Conservation (phyloP, 2,113 vertebrate species). For the Leucopsar rothschildi region DNA sequence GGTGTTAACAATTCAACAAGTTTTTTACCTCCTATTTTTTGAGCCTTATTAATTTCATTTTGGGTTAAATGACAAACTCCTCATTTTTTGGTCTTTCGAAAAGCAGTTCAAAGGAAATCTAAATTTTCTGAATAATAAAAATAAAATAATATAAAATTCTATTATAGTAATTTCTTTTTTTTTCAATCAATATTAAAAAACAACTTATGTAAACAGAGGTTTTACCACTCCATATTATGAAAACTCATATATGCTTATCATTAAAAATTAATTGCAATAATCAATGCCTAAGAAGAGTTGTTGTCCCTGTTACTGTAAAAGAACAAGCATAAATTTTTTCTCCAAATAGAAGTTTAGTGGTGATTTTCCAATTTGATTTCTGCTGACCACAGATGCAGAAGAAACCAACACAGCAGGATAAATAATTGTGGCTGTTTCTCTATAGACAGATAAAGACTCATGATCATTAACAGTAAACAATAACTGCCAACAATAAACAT, state of each 20-base stretch:
- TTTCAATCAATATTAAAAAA: neutral
- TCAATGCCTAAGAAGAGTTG: neutral
- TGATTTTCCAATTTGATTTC: neutral
- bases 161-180: neutral
- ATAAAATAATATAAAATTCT: neutral
- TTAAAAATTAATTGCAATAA: neutral
- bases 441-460: neutral
- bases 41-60: neutral
- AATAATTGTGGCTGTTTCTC: neutral
- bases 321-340: neutral
- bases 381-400: neutral
- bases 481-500: slow-evolving; percentile 27
- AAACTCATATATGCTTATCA: neutral
- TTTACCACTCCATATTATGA: neutral
- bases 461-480: slow-evolving; percentile 14
- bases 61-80: neutral
- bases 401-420: neutral
- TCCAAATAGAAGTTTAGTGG: neutral
- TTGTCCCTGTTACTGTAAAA: neutral
- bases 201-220: neutral
- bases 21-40: neutral
- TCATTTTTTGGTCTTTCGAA: neutral
- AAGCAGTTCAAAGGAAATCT: neutral
- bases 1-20: neutral
- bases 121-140: neutral